phyloP scores from a whole-genome alignment of 2,797 vertebrate species.

The Carapus acus region DNA sequence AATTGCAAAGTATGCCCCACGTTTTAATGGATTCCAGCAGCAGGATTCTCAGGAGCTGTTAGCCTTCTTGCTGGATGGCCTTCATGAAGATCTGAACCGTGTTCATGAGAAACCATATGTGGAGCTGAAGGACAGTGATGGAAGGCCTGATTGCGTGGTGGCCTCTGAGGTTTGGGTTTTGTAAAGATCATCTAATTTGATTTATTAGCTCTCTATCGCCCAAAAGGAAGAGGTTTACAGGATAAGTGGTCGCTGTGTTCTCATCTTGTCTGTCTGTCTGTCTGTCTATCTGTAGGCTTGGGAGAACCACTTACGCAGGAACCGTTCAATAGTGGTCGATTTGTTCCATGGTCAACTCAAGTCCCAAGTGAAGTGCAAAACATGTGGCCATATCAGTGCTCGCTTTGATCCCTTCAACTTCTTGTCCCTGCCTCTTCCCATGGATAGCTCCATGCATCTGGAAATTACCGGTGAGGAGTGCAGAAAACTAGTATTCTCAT shows the following conservation, averaged over 20 bases:
- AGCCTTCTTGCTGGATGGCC: conserved; percentile 94
- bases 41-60: conserved; percentile 98
- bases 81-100: conserved; percentile 95
- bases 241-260: conserved; percentile 14
- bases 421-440: conserved; percentile 93
- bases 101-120: conserved; percentile 98
- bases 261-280: conserved; percentile 7
- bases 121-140: conserved; percentile 95
- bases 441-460: conserved; percentile 99
- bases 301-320: conserved; percentile 97
- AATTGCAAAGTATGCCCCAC: conserved; percentile 96
- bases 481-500: too few species aligned
- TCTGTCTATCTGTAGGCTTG: conserved; percentile 77
- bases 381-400: conserved; percentile 95
- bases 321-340: conserved; percentile 96
- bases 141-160: conserved; percentile 94
- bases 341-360: conserved; percentile 97
- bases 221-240: conserved; percentile 10
- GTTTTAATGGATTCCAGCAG: conserved; percentile 98
- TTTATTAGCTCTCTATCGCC: conserved; percentile 5
- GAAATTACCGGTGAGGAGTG: conserved; percentile 89
- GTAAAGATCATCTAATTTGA: too few species aligned
- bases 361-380: conserved; percentile 98
- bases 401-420: conserved; percentile 99
- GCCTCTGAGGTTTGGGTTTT: conserved; percentile 87